A percentile compares a stretch with the other conserved stretches of the same genome.
phyloP scores from a whole-genome alignment of 2,888 invertebrate genomes.

The Platycheirus rosarum region DNA sequence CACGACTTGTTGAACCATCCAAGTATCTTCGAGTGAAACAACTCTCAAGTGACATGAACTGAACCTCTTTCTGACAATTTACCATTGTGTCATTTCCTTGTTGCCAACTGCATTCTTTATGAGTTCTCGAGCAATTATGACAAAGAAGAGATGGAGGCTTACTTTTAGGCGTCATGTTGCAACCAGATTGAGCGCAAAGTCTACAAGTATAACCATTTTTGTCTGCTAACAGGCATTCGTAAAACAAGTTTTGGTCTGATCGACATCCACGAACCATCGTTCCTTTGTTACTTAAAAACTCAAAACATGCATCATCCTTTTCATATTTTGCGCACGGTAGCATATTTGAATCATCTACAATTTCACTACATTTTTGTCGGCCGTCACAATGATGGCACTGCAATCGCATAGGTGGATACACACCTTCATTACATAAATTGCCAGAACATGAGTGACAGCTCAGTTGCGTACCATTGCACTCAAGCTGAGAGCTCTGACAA shows the following conservation, averaged over 20 bases:
- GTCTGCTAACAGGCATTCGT: constrained; percentile 76
- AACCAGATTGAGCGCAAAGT: constrained; percentile 76
- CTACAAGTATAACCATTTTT: constrained; percentile 72
- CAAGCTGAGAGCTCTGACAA: constrained; percentile 76
- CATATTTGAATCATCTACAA: constrained; percentile 51
- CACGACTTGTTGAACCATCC: constrained; percentile 66
- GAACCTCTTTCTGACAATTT: constrained; percentile 39
- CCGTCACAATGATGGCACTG: constrained; percentile 78
- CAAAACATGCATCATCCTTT: constrained; percentile 76
- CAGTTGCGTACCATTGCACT: constrained; percentile 73
- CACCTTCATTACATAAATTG: constrained; percentile 78
- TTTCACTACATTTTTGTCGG: constrained; percentile 34
- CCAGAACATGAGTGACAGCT: constrained; percentile 76
- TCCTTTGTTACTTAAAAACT: constrained; percentile 75
- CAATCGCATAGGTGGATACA: constrained; percentile 77
- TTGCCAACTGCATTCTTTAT: constrained; percentile 56
- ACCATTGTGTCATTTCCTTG: constrained; percentile 1
- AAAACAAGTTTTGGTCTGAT: constrained; percentile 76
- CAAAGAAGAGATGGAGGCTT: constrained; percentile 56
- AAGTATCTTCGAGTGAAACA: constrained; percentile 52
- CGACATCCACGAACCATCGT: constrained; percentile 78
- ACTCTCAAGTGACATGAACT: constrained; percentile 62
- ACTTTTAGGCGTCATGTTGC: constrained; percentile 75
- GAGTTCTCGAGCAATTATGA: constrained; percentile 59
- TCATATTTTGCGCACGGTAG: constrained; percentile 73